Conservation (phyloP, 1,140 invertebrate genomes). For the Procambarus clarkii region DNA sequence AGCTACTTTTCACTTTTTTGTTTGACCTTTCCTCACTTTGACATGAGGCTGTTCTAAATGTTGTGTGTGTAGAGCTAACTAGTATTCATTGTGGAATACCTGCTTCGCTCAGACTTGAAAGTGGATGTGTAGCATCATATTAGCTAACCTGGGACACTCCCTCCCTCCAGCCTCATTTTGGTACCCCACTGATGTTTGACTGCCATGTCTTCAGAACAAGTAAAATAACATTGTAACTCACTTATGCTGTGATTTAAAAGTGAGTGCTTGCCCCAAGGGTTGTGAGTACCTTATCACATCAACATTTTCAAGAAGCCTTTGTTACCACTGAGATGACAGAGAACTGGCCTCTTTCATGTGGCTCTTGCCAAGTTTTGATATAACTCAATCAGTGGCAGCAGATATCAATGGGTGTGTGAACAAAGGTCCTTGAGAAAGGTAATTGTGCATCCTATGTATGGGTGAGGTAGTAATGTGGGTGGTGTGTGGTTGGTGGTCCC, state of each 20-base stretch:
- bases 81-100: slow-evolving; percentile 7
- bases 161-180: slow-evolving; percentile 14
- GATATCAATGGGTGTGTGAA: slow-evolving; percentile 4
- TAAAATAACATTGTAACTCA: background rate
- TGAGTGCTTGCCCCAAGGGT: slow-evolving; percentile 33
- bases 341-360: slow-evolving; percentile 1
- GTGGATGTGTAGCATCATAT: slow-evolving; percentile 4
- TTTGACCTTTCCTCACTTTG: slow-evolving; percentile 10
- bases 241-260: background rate
- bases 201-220: background rate
- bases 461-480: slow-evolving; percentile 67
- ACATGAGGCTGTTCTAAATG: slow-evolving; percentile 25
- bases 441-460: slow-evolving; percentile 34
- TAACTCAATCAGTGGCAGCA: background rate
- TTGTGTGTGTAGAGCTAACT: slow-evolving; percentile 2
- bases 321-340: slow-evolving; percentile 11
- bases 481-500: slow-evolving; percentile 70
- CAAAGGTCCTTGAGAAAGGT: slow-evolving; percentile 29
- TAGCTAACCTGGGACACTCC: slow-evolving; percentile 38
- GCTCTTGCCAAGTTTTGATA: background rate
- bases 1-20: background rate
- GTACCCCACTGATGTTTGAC: background rate
- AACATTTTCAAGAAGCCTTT: slow-evolving; percentile 25
- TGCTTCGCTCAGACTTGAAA: background rate
- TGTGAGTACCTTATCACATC: background rate